Percentiles rank a stretch among this genome's conserved stretches.
phyloP scores from a whole-genome alignment of 1,140 invertebrate species.

The Anastrepha ludens region DNA sequence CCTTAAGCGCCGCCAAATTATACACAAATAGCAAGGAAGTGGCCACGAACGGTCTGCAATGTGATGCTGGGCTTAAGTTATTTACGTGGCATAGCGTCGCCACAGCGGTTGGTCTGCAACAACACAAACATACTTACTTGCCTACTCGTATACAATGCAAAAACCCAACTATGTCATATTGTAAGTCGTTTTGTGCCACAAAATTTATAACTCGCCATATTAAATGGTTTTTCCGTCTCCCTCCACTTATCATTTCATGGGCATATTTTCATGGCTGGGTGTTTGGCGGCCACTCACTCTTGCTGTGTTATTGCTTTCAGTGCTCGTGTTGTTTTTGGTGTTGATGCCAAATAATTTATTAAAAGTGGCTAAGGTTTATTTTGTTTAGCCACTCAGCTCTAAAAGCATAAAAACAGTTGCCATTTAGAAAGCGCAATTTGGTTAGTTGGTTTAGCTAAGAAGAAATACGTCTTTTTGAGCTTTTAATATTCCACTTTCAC shows the following conservation, averaged over 20 bases:
- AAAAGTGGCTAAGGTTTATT: constrained; percentile 47
- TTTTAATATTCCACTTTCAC: not conserved
- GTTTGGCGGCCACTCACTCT: not conserved
- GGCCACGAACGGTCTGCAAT: constrained; percentile 63
- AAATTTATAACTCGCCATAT: constrained; percentile 65
- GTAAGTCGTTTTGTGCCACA: constrained; percentile 64
- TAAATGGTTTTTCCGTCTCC: not conserved
- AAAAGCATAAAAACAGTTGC: constrained; percentile 12
- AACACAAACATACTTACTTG: not conserved
- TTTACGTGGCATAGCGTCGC: constrained; percentile 55
- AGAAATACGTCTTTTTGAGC: not conserved
- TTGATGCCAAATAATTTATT: constrained; percentile 13
- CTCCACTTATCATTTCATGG: not conserved
- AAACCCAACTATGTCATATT: constrained; percentile 62
- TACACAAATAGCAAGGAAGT: constrained; percentile 66
- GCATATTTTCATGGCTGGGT: not conserved
- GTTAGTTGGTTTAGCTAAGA: not conserved
- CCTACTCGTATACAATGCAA: not conserved
- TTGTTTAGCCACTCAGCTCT: constrained; percentile 3
- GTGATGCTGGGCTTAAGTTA: not conserved
- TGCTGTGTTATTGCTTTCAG: not conserved
- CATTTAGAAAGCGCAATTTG: not conserved
- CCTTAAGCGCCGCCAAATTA: constrained; percentile 68
- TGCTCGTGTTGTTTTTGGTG: not conserved
- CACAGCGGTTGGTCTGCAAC: not conserved